Evolutionary conservation across 2,797 vertebrate genomes (phyloP).

Genomic region (Sebastes kiyomatsui): DNA sequence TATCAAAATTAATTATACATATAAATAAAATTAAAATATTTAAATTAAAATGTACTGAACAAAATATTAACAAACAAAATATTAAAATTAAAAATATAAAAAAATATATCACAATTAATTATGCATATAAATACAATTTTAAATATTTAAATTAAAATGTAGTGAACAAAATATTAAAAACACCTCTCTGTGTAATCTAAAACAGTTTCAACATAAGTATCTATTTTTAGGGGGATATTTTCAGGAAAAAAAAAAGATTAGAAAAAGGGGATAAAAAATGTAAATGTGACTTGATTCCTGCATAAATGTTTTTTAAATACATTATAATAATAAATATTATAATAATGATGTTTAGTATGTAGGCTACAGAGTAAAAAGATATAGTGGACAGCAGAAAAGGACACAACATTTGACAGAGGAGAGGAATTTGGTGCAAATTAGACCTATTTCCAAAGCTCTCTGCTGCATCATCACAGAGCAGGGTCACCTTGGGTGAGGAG

Average conservation of each 20-base stretch:
- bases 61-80: background rate
- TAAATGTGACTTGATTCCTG: background rate
- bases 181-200: background rate
- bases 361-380: background rate
- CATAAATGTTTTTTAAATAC: background rate
- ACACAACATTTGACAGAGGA: background rate
- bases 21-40: too few relatives aligned
- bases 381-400: background rate
- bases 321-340: background rate
- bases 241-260: background rate
- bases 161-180: background rate
- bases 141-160: too few relatives aligned
- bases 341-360: background rate
- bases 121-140: too few relatives aligned
- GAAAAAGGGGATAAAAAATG: background rate
- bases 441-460: background rate
- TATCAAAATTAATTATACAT: too few relatives aligned
- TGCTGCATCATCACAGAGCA: conserved; percentile 35
- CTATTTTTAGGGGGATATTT: background rate
- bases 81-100: too few relatives aligned
- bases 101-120: too few relatives aligned
- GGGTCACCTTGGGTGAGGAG: conserved; percentile 47
- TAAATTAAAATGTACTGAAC: too few relatives aligned
- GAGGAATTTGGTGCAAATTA: conserved; percentile 1
- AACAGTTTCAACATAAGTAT: background rate